These are phyloP conservation scores for Brachypterus glaber DNA, from an alignment of 2,888 invertebrate species.

Conservation along the genomic window DNA sequence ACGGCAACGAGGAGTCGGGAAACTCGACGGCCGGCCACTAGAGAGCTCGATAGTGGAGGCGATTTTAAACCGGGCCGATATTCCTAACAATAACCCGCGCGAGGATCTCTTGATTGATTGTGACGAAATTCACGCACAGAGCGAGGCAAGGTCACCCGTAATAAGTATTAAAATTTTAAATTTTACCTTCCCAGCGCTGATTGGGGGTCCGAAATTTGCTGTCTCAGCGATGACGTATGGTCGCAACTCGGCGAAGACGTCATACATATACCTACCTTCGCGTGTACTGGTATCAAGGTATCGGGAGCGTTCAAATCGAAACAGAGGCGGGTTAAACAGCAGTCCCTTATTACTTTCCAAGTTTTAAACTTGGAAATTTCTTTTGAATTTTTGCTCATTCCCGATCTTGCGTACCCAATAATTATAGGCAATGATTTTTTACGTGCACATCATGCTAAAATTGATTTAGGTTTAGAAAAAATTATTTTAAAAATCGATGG, in stretches of 20 bases:
- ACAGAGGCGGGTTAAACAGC: slow-evolving; percentile 7
- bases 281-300: slow-evolving; percentile 14
- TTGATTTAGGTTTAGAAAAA: too few species aligned
- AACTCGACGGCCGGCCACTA: too few species aligned
- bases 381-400: slow-evolving; percentile 17
- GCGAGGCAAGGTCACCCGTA: too few species aligned
- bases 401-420: slow-evolving; percentile 11
- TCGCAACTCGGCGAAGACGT: slow-evolving; percentile 6
- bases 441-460: slow-evolving; percentile 8
- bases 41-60: too few species aligned
- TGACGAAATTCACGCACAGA: too few species aligned
- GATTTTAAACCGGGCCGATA: too few species aligned
- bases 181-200: slow-evolving; percentile 10
- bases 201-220: slow-evolving; percentile 12
- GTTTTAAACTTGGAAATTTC: too few species aligned
- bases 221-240: slow-evolving; percentile 13
- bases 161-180: slow-evolving; percentile 5
- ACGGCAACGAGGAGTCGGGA: too few species aligned
- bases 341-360: slow-evolving; percentile 9
- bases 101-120: too few species aligned
- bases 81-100: too few species aligned
- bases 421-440: slow-evolving; percentile 12
- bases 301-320: slow-evolving; percentile 13
- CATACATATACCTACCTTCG: slow-evolving; percentile 11
- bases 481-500: too few species aligned